phyloP scores from a whole-genome alignment of 2,113 vertebrate species.

The Dromiciops gliroides region DNA sequence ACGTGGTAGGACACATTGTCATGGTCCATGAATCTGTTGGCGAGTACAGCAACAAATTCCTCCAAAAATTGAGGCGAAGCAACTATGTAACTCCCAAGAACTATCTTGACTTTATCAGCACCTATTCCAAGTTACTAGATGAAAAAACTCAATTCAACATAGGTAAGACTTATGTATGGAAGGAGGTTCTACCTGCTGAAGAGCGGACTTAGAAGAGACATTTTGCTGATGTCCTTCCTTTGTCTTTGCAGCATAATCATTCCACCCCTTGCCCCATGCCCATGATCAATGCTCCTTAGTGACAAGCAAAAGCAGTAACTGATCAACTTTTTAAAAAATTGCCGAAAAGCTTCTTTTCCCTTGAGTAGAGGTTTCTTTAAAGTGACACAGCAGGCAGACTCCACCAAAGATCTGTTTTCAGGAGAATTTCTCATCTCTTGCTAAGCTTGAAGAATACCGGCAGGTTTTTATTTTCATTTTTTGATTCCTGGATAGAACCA shows the following conservation, averaged over 20 bases:
- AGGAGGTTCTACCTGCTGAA: not conserved
- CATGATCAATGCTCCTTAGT: not conserved
- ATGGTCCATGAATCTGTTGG: constrained; percentile 92
- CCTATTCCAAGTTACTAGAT: constrained; percentile 89
- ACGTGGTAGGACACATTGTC: constrained; percentile 90
- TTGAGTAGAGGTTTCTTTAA: not conserved
- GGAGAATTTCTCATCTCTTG: not conserved
- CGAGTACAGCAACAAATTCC: constrained; percentile 90
- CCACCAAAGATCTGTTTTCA: not conserved
- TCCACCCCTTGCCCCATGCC: not conserved
- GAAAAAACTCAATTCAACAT: constrained; percentile 92
- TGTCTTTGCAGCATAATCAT: not conserved
- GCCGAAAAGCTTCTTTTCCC: not conserved
- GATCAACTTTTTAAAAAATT: not conserved
- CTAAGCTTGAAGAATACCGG: not conserved
- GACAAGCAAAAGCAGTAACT: not conserved
- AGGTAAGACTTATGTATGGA: constrained; percentile 79
- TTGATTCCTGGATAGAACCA: not conserved
- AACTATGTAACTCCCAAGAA: constrained; percentile 98
- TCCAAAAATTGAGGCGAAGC: constrained; percentile 91
- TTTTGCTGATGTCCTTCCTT: not conserved
- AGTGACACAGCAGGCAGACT: not conserved
- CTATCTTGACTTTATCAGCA: constrained; percentile 94
- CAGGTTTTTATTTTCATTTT: not conserved
- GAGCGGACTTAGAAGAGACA: not conserved